Percentiles rank a stretch among this genome's conserved stretches.
Conservation (phyloP, 2,797 vertebrate species). For the Helostoma temminkii region DNA sequence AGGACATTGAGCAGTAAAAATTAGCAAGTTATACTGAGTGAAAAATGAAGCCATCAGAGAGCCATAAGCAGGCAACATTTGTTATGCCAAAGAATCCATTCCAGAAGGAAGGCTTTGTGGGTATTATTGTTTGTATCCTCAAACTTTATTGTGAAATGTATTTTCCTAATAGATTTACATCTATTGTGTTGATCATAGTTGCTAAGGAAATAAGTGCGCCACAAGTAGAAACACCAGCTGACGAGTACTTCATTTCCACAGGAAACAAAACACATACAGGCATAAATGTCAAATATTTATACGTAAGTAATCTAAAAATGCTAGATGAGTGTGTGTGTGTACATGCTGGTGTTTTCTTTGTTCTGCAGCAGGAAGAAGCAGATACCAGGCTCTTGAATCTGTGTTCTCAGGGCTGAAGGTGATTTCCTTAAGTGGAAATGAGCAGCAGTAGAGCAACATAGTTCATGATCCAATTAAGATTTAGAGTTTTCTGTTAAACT, state of each 20-base stretch:
- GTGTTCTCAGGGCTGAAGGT: slow-evolving; percentile 50
- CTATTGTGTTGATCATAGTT: slow-evolving; percentile 47
- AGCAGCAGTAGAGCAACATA: slow-evolving; percentile 3
- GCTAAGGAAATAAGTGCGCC: slow-evolving; percentile 57
- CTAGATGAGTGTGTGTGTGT: slow-evolving; percentile 14
- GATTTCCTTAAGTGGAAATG: slow-evolving; percentile 59
- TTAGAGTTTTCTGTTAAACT: slow-evolving; percentile 7
- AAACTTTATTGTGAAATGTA: slow-evolving; percentile 49
- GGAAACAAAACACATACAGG: slow-evolving; percentile 57
- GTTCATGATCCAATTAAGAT: slow-evolving; percentile 21
- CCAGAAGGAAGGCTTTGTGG: slow-evolving; percentile 47
- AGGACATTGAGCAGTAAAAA: slow-evolving; percentile 84
- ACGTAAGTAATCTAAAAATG: slow-evolving; percentile 60
- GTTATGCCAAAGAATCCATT: slow-evolving; percentile 69
- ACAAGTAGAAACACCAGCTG: slow-evolving; percentile 45
- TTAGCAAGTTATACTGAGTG: slow-evolving; percentile 81
- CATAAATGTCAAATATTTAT: slow-evolving; percentile 65
- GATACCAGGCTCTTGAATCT: slow-evolving; percentile 65
- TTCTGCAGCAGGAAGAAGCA: slow-evolving; percentile 72
- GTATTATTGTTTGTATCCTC: slow-evolving; percentile 60
- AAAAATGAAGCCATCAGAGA: slow-evolving; percentile 80
- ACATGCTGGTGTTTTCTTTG: slow-evolving; percentile 44
- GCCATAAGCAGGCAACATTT: slow-evolving; percentile 76
- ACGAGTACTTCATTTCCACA: slow-evolving; percentile 50
- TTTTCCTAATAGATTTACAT: slow-evolving; percentile 41